Conservation (phyloP, 1,140 invertebrate species). For the Drosophila repleta region DNA sequence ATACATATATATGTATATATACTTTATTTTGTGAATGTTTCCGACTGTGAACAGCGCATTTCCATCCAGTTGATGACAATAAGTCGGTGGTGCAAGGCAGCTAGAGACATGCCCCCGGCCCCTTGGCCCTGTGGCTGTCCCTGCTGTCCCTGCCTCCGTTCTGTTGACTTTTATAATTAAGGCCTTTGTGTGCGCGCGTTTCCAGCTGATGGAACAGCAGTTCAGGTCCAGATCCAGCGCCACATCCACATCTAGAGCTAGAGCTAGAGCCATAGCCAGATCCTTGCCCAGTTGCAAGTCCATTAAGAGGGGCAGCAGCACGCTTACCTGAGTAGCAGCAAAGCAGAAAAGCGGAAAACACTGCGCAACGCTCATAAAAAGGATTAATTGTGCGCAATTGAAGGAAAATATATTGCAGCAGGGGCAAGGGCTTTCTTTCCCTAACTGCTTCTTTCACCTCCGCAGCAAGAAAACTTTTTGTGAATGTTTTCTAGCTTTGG, state of each 20-base stretch:
- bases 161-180: constrained; percentile 81
- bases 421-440: constrained; percentile 44
- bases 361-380: constrained; percentile 60
- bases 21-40: constrained; percentile 35
- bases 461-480: neutral
- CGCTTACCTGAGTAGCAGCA: constrained; percentile 16
- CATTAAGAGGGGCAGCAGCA: neutral
- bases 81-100: constrained; percentile 35
- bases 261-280: constrained; percentile 17
- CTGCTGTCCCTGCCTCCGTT: neutral
- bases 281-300: neutral
- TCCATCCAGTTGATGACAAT: constrained; percentile 65
- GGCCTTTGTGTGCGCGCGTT: constrained; percentile 72
- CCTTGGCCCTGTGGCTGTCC: neutral
- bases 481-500: too few relatives aligned
- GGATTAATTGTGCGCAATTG: constrained; percentile 79
- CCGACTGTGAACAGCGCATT: constrained; percentile 27
- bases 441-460: constrained; percentile 37
- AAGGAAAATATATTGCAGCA: constrained; percentile 72
- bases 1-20: too few relatives aligned
- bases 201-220: constrained; percentile 65
- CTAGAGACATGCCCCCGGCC: neutral
- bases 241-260: constrained; percentile 5
- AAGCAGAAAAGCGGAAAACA: constrained; percentile 7
- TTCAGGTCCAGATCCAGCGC: neutral